Percentiles rank a stretch among this genome's conserved stretches.
Evolutionary conservation across 1,140 invertebrate genomes (phyloP).

Genomic region (Bombus sylvicola): DNA sequence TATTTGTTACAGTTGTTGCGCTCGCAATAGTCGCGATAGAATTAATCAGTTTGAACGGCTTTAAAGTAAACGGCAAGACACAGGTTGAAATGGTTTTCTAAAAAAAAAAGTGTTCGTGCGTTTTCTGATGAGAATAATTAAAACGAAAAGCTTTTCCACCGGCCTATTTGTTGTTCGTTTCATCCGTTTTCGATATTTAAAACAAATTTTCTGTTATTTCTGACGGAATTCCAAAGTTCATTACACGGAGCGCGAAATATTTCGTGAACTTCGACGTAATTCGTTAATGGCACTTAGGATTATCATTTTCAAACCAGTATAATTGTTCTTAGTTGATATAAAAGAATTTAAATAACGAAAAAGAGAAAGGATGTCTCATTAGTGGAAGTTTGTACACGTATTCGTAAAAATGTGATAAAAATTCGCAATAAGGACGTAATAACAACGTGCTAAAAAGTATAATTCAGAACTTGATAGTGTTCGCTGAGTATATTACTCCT

Average conservation of each 20-base stretch:
- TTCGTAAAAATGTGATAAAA: not conserved
- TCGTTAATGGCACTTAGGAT: not conserved
- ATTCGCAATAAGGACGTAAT: not conserved
- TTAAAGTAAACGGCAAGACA: not conserved
- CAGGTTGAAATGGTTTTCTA: not conserved
- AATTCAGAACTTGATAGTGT: not conserved
- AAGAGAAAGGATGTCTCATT: not conserved
- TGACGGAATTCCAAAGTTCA: not conserved
- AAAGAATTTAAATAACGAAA: not conserved
- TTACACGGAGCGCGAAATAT: not conserved
- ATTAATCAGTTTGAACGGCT: not conserved
- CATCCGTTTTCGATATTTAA: not conserved
- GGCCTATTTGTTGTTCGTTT: not conserved
- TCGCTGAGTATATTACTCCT: not conserved
- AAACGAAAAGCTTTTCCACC: not conserved
- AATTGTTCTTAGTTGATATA: not conserved
- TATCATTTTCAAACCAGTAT: not conserved
- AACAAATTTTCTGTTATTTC: not conserved
- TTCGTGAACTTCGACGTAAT: accelerated
- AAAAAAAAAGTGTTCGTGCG: not conserved
- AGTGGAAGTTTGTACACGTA: not conserved
- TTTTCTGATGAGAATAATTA: not conserved
- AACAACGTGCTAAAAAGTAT: not conserved
- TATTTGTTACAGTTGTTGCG: too few species aligned
- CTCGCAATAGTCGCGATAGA: too few species aligned